These are phyloP conservation scores for Dasypogon diadema DNA, from an alignment of 2,888 invertebrate species.

Conservation along the genomic window DNA sequence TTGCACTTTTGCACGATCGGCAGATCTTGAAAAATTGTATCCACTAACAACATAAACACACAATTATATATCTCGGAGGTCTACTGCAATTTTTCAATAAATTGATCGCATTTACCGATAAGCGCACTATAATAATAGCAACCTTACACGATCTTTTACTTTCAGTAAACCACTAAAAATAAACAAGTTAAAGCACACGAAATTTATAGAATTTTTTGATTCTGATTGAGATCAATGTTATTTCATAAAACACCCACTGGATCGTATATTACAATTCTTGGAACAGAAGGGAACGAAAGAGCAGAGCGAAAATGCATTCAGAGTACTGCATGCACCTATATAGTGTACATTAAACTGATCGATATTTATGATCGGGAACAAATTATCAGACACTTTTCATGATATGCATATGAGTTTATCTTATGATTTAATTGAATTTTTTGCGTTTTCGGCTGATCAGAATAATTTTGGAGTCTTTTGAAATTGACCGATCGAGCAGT, in stretches of 20 bases:
- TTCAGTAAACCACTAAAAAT: conserved; percentile 39
- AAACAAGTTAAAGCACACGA: conserved; percentile 39
- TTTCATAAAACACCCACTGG: conserved; percentile 47
- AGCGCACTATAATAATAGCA: conserved; percentile 46
- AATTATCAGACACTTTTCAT: conserved; percentile 51
- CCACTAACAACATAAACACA: conserved; percentile 47
- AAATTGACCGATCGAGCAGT: conserved; percentile 5
- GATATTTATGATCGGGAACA: conserved; percentile 51
- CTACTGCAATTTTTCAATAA: conserved; percentile 47
- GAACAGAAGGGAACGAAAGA: conserved; percentile 32
- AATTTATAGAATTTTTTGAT: conserved; percentile 47
- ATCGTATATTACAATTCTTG: conserved; percentile 41
- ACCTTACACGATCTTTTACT: conserved; percentile 49
- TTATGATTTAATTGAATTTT: background rate
- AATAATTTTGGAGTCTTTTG: too few relatives aligned
- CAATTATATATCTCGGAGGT: conserved; percentile 44
- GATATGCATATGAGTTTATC: conserved; percentile 39
- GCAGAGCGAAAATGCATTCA: conserved; percentile 33
- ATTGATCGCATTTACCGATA: conserved; percentile 46
- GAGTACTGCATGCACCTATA: conserved; percentile 10
- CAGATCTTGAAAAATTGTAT: conserved; percentile 40
- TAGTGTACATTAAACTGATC: conserved; percentile 40
- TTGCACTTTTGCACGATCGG: conserved; percentile 42
- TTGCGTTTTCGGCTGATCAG: too few relatives aligned
- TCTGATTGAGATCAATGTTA: conserved; percentile 47